phyloP scores from a whole-genome alignment of 2,113 vertebrate species.

The Oceanodroma tethys region DNA sequence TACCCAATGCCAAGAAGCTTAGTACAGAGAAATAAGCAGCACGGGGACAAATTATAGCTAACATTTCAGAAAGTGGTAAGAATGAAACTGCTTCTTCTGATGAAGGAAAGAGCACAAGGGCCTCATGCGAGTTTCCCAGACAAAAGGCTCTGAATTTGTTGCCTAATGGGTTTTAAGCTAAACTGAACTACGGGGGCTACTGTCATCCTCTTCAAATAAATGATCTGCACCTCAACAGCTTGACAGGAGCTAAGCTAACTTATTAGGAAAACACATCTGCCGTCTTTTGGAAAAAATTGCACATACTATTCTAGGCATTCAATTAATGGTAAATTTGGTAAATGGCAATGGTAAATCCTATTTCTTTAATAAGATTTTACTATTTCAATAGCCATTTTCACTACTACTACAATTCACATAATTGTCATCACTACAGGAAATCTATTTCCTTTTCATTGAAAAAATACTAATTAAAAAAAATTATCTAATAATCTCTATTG shows the following conservation, averaged over 20 bases:
- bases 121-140: fast-evolving
- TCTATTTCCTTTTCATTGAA: neutral
- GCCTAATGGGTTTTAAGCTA: neutral
- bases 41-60: neutral
- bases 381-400: neutral
- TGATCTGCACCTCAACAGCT: neutral
- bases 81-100: neutral
- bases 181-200: neutral
- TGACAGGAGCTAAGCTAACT: neutral
- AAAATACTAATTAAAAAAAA: neutral
- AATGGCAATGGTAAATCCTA: neutral
- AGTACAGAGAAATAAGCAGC: neutral
- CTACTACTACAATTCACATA: neutral
- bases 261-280: neutral
- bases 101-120: neutral
- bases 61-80: neutral
- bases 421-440: neutral
- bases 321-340: neutral
- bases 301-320: neutral
- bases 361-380: neutral
- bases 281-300: neutral
- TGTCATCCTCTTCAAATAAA: neutral
- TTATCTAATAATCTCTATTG: neutral
- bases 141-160: neutral
- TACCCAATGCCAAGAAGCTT: neutral